These are phyloP conservation scores for Rotaria macrura DNA, from an alignment of 2,888 invertebrate species.

Conservation along the genomic window DNA sequence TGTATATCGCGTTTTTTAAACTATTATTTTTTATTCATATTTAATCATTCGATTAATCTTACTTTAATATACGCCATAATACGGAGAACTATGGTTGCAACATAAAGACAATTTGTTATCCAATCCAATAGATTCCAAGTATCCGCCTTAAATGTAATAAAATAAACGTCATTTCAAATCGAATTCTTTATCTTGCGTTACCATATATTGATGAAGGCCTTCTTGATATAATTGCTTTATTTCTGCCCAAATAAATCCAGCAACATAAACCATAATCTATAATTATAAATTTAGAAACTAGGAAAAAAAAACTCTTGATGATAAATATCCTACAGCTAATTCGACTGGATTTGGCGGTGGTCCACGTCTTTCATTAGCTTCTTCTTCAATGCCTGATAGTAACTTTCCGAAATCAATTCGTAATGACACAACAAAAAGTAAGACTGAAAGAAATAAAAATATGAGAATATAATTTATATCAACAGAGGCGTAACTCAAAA, in stretches of 20 bases:
- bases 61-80: slow-evolving; percentile 27
- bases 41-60: neutral
- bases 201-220: slow-evolving; percentile 77
- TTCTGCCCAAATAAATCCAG: slow-evolving; percentile 81
- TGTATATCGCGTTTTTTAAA: neutral
- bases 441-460: slow-evolving; percentile 57
- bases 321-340: slow-evolving; percentile 55
- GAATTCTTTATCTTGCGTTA: neutral
- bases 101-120: slow-evolving; percentile 91
- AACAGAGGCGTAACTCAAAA: too few species aligned
- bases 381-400: slow-evolving; percentile 61
- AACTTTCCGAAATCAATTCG: slow-evolving; percentile 65
- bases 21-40: slow-evolving; percentile 37
- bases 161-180: neutral
- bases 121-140: slow-evolving; percentile 95
- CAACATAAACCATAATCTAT: neutral
- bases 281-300: neutral
- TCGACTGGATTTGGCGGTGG: slow-evolving; percentile 84
- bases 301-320: neutral
- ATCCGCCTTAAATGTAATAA: slow-evolving; percentile 55
- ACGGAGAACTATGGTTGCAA: slow-evolving; percentile 78
- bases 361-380: slow-evolving; percentile 58
- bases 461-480: neutral
- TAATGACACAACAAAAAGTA: slow-evolving; percentile 88
- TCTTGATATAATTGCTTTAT: slow-evolving; percentile 97